phyloP scores from a whole-genome alignment of 2,797 vertebrate genomes.

The Todus mexicanus region DNA sequence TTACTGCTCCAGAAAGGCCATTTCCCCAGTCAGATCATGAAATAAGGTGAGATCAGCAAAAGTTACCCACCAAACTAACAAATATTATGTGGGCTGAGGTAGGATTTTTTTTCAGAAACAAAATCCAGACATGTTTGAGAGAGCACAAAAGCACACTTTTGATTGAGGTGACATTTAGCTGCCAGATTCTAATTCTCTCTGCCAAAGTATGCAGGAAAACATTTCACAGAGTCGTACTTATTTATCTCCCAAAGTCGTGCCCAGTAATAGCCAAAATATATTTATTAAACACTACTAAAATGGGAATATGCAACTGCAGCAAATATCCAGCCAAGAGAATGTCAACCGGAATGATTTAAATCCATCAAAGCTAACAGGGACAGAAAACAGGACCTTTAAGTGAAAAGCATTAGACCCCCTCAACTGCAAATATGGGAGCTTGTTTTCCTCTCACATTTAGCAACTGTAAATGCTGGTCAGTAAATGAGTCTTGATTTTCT shows the following conservation, averaged over 20 bases:
- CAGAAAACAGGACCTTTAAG: background rate
- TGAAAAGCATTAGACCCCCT: background rate
- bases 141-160: background rate
- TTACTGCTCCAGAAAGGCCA: background rate
- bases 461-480: background rate
- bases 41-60: background rate
- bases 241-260: background rate
- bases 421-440: accelerated
- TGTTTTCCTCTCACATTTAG: accelerated
- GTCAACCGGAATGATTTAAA: background rate
- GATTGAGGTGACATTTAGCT: background rate
- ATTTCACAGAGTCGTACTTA: background rate
- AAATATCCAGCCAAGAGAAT: background rate
- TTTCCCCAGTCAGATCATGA: background rate
- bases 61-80: background rate
- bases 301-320: background rate
- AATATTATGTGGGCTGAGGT: background rate
- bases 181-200: background rate
- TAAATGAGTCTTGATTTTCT: background rate
- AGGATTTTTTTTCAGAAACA: background rate
- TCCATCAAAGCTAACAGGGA: background rate
- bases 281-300: background rate
- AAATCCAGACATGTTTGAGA: background rate
- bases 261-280: background rate
- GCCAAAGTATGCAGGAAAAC: background rate